Evolutionary conservation across 2,888 invertebrate species (phyloP).

Genomic region (Scaptodrosophila latifasciaeformis): DNA sequence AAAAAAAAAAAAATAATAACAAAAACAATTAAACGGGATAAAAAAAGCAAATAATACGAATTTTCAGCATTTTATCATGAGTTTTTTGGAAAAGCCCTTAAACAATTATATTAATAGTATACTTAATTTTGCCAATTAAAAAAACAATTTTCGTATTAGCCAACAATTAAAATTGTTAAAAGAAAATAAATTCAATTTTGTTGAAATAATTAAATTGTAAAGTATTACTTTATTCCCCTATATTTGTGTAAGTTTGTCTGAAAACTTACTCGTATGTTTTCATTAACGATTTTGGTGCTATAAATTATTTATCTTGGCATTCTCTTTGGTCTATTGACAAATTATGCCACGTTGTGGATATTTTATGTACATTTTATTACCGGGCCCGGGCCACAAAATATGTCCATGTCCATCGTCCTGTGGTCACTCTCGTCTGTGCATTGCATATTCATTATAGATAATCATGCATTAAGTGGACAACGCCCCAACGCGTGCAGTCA

Average conservation of each 20-base stretch:
- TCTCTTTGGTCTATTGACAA: no score
- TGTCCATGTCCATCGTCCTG: conserved; percentile 10
- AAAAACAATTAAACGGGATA: conserved; percentile 48
- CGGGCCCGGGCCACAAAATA: not conserved
- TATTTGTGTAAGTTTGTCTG: no score
- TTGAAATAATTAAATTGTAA: not conserved
- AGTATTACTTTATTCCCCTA: no score
- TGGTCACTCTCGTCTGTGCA: no score
- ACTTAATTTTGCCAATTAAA: not conserved
- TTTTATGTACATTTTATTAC: conserved; percentile 38
- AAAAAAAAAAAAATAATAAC: conserved; percentile 64
- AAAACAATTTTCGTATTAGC: no score
- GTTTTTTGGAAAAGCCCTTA: not conserved
- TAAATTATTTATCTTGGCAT: no score
- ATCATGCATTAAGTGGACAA: conserved; percentile 59
- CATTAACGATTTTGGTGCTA: no score
- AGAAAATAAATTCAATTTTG: no score
- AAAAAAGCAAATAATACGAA: conserved; percentile 12
- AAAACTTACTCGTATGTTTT: no score
- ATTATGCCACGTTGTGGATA: conserved; percentile 30
- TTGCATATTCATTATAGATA: conserved; percentile 65
- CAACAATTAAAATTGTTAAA: no score
- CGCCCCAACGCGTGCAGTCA: conserved; percentile 26
- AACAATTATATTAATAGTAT: not conserved
- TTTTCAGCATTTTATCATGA: no score